Evolutionary conservation across 2,113 vertebrate genomes (phyloP).

Genomic region (Otis tarda): DNA sequence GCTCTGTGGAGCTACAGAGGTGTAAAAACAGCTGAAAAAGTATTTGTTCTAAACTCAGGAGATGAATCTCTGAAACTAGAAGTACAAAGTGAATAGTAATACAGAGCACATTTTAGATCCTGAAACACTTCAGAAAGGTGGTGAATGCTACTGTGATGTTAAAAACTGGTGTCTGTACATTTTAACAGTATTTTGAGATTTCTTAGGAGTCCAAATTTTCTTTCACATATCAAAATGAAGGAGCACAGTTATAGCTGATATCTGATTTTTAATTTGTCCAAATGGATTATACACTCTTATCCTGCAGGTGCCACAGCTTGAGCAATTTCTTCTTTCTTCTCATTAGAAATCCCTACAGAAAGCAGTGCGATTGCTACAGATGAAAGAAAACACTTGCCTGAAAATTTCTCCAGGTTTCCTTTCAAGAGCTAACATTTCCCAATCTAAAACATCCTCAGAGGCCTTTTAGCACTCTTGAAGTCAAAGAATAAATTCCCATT

Average conservation of each 20-base stretch:
- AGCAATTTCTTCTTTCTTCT: neutral
- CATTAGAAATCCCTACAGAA: neutral
- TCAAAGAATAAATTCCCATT: neutral
- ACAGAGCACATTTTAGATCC: neutral
- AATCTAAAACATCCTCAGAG: neutral
- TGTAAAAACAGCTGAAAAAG: neutral
- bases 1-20: neutral
- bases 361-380: neutral
- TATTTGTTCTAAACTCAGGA: neutral
- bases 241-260: neutral
- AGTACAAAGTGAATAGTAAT: neutral
- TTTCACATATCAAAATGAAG: neutral
- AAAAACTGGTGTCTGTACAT: neutral
- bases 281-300: neutral
- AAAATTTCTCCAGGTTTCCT: neutral
- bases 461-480: neutral
- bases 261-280: neutral
- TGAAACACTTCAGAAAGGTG: neutral
- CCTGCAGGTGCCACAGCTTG: neutral
- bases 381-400: neutral
- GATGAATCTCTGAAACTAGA: neutral
- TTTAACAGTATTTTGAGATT: neutral
- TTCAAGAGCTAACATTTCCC: neutral
- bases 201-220: neutral
- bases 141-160: neutral